Evolutionary conservation across 2,113 vertebrate species (phyloP).

Genomic region (Pelmatolapia mariae): DNA sequence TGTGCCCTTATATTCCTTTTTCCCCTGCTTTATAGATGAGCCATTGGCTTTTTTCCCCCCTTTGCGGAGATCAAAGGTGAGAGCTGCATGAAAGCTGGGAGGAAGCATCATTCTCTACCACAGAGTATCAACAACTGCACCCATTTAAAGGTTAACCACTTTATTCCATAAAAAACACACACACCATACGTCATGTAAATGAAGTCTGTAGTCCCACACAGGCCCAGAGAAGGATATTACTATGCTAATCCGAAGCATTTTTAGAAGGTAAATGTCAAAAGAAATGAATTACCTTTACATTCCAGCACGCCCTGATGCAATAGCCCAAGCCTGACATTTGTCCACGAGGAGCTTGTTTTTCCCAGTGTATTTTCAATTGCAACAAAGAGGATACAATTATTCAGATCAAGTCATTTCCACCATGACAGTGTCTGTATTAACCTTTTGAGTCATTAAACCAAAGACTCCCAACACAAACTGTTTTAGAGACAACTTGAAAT

Average conservation of each 20-base stretch:
- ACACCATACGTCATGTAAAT: conserved; percentile 62
- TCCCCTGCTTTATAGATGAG: background rate
- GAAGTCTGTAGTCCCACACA: conserved; percentile 39
- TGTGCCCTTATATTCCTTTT: background rate
- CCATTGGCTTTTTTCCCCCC: background rate
- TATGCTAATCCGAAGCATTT: conserved; percentile 69
- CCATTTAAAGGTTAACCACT: conserved; percentile 70
- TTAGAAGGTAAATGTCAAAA: conserved; percentile 71
- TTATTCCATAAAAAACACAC: conserved; percentile 52
- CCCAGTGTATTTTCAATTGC: background rate
- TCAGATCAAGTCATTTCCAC: background rate
- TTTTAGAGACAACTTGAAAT: background rate
- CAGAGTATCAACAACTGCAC: conserved; percentile 46
- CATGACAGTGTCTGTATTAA: background rate
- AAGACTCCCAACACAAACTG: background rate
- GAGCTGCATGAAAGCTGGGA: background rate
- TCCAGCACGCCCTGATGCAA: conserved; percentile 22
- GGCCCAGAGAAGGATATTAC: conserved; percentile 58
- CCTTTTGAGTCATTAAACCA: background rate
- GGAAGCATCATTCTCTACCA: conserved; percentile 38
- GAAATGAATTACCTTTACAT: conserved; percentile 66
- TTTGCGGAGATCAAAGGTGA: conserved; percentile 36
- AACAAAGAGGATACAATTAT: background rate
- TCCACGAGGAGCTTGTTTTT: conserved; percentile 18
- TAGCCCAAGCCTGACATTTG: conserved; percentile 59